Evolutionary conservation across 2,113 vertebrate species (phyloP).

Genomic region (Chionis minor): DNA sequence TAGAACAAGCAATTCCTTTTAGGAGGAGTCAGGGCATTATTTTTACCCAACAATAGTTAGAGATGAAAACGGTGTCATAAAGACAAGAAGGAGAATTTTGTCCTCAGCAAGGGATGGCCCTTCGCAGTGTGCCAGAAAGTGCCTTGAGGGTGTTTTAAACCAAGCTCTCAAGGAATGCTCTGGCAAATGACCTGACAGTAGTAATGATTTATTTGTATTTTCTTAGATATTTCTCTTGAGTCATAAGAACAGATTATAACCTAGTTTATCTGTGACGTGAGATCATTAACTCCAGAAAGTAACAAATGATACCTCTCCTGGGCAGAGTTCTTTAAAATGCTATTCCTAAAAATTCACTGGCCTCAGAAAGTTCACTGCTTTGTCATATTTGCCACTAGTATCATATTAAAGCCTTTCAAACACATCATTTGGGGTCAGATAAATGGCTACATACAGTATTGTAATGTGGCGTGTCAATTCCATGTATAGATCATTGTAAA

Average conservation of each 20-base stretch:
- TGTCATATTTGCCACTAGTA: neutral
- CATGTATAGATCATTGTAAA: neutral
- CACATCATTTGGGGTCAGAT: neutral
- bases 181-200: conserved; percentile 13
- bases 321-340: conserved; percentile 15
- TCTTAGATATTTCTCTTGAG: conserved; percentile 36
- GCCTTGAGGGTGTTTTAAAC: neutral
- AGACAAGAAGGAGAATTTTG: neutral
- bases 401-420: neutral
- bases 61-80: neutral
- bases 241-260: conserved; percentile 47
- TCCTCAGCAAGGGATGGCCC: neutral
- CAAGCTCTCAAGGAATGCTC: neutral
- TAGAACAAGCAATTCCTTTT: neutral
- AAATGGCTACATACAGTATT: neutral
- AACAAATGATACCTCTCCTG: conserved; percentile 20
- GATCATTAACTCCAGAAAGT: conserved; percentile 43
- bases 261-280: conserved; percentile 30
- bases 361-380: conserved; percentile 16
- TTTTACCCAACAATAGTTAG: neutral
- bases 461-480: neutral
- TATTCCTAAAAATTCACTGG: conserved; percentile 6
- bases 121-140: neutral
- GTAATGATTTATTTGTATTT: conserved; percentile 26
- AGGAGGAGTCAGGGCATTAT: neutral